Base-by-base conservation (phyloP, 64 coral and sea anemone genomes). In the Exaiptasia diaphana region DNA sequence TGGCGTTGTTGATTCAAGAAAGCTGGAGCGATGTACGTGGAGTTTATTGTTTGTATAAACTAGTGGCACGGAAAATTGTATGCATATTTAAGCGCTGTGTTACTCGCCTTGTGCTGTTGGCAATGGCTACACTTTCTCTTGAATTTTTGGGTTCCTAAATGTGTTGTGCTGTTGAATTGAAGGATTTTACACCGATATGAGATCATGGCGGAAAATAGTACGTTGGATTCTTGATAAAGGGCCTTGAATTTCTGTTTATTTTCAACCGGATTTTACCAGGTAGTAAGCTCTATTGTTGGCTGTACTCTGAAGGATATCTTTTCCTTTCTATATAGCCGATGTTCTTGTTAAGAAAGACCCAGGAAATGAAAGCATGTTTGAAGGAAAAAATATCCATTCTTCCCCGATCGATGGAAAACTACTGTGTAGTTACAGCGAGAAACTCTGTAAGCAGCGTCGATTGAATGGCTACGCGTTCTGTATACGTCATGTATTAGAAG, bases 401-500 rank as follows among this genome's bases (percentile, higher is more conserved):
- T 99, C 95, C 14, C 95, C 95, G 23, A 74, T 99, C 35, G 95
- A 99, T 67, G 95, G 95, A 27, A 99, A 99, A 75, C 81, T 99
- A 53, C 85, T 99, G 14, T 99, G 95, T 79, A 99, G 95, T 78
- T 99, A 92, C 67, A 99, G 95, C 67, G 95, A 99, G 42, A 99
- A 99, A 75, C 85, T 91, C 37, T 99, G 95, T 85, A 99, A 92
- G 95, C 95, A 99, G 86, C 74, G 95, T 55, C 81, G 95, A 50
- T 74, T 99, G 79, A 99, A 99, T 93, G 89, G 85, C 63, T 99
- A 99, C 84, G 95, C 95, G 38, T 99, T 99, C 82, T 99, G 95
- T 99, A 99, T 99, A 82, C 95, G 95, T 85, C 95, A 99, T 84
- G 95, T 99, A 42, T 83, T 99, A n/a, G 95, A 99, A 53, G 95